Evolutionary conservation across 1,140 invertebrate species (phyloP).

Genomic region (Rhagoletis pomonella): DNA sequence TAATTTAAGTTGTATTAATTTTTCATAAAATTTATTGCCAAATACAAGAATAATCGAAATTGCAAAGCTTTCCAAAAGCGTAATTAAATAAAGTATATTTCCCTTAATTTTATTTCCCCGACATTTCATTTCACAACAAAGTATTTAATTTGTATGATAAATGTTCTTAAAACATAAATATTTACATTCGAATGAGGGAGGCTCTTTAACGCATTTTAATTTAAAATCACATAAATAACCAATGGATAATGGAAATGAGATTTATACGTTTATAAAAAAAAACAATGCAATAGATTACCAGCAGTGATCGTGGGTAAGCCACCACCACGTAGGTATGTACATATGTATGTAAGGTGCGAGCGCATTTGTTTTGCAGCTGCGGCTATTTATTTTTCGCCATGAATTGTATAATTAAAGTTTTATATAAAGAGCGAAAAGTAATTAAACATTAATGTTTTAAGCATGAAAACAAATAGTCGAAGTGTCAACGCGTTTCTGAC

Average conservation of each 20-base stretch:
- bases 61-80: too few relatives aligned
- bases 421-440: constrained; percentile 17
- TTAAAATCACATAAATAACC: constrained; percentile 11
- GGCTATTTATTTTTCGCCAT: not conserved
- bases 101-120: too few relatives aligned
- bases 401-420: constrained; percentile 1
- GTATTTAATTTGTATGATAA: not conserved
- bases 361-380: not conserved
- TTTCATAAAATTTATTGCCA: too few relatives aligned
- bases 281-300: not conserved
- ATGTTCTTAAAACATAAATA: not conserved
- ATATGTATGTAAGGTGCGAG: not conserved
- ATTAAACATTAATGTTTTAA: constrained; percentile 49
- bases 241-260: not conserved
- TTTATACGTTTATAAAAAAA: not conserved
- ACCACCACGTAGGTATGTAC: too few relatives aligned
- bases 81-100: too few relatives aligned
- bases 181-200: not conserved
- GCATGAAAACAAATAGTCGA: constrained; percentile 29
- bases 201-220: not conserved
- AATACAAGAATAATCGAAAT: too few relatives aligned
- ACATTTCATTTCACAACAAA: not conserved
- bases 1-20: too few relatives aligned
- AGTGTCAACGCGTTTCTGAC: not conserved
- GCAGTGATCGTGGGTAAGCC: too few relatives aligned